Evolutionary conservation across 2,113 vertebrate species (phyloP).

Genomic region (Ictalurus punctatus): DNA sequence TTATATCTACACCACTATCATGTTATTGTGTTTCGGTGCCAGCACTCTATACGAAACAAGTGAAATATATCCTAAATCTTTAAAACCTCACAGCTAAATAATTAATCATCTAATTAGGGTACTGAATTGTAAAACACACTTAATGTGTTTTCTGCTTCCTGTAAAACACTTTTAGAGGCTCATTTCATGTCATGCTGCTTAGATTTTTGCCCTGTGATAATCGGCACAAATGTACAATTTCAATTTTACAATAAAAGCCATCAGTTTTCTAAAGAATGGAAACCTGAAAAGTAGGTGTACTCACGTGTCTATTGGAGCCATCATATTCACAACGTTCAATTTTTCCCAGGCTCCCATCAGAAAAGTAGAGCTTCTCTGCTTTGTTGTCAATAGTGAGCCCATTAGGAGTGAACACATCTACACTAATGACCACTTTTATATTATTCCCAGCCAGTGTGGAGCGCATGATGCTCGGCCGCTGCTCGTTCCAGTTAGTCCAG

Average conservation of each 20-base stretch:
- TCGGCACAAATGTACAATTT: not conserved
- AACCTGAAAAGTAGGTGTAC: conserved; percentile 60
- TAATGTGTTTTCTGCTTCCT: not conserved
- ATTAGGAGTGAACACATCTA: conserved; percentile 92
- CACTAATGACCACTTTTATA: conserved; percentile 85
- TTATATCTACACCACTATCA: conserved; percentile 31
- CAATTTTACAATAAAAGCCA: not conserved
- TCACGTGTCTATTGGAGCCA: conserved; percentile 91
- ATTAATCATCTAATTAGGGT: not conserved
- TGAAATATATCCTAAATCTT: not conserved
- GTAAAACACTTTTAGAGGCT: not conserved
- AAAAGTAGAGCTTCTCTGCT: conserved; percentile 95
- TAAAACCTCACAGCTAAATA: not conserved
- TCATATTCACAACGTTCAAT: conserved; percentile 97
- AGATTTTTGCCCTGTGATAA: not conserved
- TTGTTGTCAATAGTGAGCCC: conserved; percentile 94
- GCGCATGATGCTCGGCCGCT: conserved; percentile 95
- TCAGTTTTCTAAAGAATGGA: not conserved
- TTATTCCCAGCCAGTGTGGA: conserved; percentile 88
- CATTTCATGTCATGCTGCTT: not conserved
- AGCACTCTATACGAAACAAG: not conserved
- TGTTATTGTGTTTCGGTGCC: not conserved
- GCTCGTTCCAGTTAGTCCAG: conserved; percentile 99
- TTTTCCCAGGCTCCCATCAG: conserved; percentile 91
- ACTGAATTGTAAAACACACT: not conserved